Evolutionary conservation across 2,113 vertebrate genomes (phyloP).

Genomic region (Cephalopholis sonnerati): DNA sequence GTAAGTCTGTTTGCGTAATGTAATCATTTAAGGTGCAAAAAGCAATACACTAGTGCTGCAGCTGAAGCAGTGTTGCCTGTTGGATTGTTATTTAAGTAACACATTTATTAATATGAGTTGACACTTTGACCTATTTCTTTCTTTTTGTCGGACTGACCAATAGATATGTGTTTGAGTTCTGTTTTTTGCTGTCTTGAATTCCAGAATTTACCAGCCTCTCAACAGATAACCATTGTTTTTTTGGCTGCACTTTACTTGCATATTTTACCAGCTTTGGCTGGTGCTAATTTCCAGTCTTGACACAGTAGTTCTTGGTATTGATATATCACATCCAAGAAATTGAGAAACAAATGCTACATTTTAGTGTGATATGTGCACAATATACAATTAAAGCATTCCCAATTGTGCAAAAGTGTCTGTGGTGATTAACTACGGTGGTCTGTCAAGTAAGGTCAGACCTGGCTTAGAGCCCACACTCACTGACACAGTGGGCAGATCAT

Average conservation of each 20-base stretch:
- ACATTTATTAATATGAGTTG: background rate
- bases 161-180: background rate
- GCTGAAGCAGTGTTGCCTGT: background rate
- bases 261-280: no score
- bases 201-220: no score
- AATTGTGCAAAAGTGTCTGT: background rate
- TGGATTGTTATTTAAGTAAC: background rate
- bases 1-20: constrained; percentile 28
- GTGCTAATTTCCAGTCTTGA: no score
- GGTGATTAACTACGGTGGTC: constrained; percentile 3
- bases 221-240: no score
- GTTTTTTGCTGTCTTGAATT: background rate
- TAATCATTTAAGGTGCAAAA: background rate
- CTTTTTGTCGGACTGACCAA: background rate
- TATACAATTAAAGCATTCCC: background rate
- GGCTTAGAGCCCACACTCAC: constrained; percentile 12
- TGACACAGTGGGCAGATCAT: constrained; percentile 17
- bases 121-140: background rate
- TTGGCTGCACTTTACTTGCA: no score
- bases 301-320: background rate
- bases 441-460: background rate
- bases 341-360: background rate
- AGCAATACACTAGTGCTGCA: background rate
- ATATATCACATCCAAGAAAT: background rate
- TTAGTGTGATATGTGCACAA: background rate